Evolutionary conservation across 2,888 invertebrate genomes (phyloP).

Genomic region (Drosophila dives): DNA sequence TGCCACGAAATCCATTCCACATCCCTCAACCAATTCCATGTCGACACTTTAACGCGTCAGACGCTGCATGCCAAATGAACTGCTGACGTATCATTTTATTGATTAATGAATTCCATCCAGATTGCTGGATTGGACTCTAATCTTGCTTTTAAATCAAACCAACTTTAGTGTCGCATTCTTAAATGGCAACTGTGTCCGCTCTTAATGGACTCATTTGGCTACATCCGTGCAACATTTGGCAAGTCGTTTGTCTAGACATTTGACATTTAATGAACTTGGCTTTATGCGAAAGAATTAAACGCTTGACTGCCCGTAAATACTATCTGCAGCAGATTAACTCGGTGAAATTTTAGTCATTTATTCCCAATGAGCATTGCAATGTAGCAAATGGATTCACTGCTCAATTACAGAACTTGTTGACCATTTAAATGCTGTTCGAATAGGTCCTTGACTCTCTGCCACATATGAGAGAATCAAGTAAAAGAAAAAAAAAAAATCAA

Average conservation of each 20-base stretch:
- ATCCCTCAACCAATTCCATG: constrained; percentile 26
- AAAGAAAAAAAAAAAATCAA: background rate
- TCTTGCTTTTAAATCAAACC: constrained; percentile 25
- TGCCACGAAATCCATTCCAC: background rate
- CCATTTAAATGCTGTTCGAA: constrained; percentile 2
- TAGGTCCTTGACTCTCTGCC: background rate
- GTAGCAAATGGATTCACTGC: constrained; percentile 3
- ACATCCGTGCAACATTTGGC: constrained; percentile 25
- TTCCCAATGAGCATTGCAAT: background rate
- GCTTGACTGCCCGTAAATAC: constrained; percentile 1
- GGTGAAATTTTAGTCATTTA: constrained; percentile 1
- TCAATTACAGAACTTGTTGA: constrained; percentile 6
- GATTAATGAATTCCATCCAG: constrained; percentile 24
- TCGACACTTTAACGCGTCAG: constrained; percentile 54
- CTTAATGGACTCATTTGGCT: constrained; percentile 38
- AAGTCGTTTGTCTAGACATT: constrained; percentile 54
- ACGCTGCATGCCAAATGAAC: constrained; percentile 53
- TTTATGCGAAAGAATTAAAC: constrained; percentile 3
- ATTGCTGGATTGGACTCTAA: constrained; percentile 2
- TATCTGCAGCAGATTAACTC: background rate
- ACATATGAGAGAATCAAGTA: background rate
- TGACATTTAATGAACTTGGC: constrained; percentile 31
- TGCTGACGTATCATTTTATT: constrained; percentile 52
- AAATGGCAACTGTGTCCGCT: constrained; percentile 9
- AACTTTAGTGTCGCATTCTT: background rate